These are phyloP conservation scores for Camelus dromedarius DNA, from an alignment of 2,113 vertebrate species.

Conservation along the genomic window DNA sequence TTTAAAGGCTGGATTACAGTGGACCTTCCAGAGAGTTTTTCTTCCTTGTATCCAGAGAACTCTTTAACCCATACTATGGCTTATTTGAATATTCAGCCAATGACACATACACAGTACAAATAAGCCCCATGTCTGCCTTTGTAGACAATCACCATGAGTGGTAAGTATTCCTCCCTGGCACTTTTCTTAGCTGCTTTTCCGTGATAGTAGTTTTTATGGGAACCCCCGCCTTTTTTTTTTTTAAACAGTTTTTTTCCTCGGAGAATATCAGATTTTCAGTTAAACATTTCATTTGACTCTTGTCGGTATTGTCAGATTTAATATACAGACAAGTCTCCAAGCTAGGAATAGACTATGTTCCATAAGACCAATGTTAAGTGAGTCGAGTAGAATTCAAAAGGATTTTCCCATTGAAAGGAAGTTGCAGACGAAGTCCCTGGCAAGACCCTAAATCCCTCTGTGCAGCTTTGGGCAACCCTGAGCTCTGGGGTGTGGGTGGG, in stretches of 20 bases:
- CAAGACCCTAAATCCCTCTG: neutral
- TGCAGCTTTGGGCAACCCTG: neutral
- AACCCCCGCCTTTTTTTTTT: neutral
- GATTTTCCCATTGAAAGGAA: neutral
- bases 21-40: slow-evolving; percentile 99
- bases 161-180: slow-evolving; percentile 84
- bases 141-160: slow-evolving; percentile 99
- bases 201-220: neutral
- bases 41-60: slow-evolving; percentile 98
- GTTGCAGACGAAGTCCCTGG: neutral
- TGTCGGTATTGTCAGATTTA: slow-evolving; percentile 47
- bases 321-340: neutral
- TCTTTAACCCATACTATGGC: slow-evolving; percentile 99
- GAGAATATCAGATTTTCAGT: neutral
- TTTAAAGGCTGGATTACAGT: slow-evolving; percentile 97
- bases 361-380: neutral
- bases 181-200: slow-evolving; percentile 39
- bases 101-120: slow-evolving; percentile 99
- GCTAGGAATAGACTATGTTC: neutral
- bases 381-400: slow-evolving; percentile 6
- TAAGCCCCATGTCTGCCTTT: slow-evolving; percentile 99
- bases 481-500: neutral
- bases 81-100: slow-evolving; percentile 99
- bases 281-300: slow-evolving; percentile 23
- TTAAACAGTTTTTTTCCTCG: neutral